Base-by-base conservation (phyloP, 1,140 invertebrate species). In the Probaryconus sp. region DNA sequence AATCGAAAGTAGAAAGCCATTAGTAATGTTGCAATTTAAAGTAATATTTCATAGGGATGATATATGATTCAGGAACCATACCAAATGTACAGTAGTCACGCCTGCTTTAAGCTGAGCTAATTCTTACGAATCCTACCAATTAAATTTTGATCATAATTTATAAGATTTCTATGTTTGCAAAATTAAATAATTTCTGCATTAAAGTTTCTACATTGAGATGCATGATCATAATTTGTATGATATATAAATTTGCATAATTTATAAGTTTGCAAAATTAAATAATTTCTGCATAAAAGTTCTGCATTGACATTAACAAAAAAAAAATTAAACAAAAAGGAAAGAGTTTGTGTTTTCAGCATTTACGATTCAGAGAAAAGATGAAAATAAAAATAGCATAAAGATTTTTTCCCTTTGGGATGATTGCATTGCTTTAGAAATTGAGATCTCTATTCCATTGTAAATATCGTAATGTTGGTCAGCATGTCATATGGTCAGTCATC, bases 401-500 rank as follows among this genome's bases (percentile, higher is more conserved):
- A 26, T 55, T 51, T 70, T 67, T 63, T n/a, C n/a, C 37, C 26
- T 61, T 53, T 18, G 6, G 24, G 16, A 63, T 61, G 45, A 64
- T 48, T 35, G 72, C 58, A 51, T 53, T 13, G 7, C 58, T 65
- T 58, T 64, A 64, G 75, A 68, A 74, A 69, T 30, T 9, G 40
- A 37, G 63, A 65, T 60, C n/a, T 31, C 31, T 30, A 33, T 70
- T 75, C 65, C 37, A 43, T 58, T 73, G 38, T 51, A 76, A 68
- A 45, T 65, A 73, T 67, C 48, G 51, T 53, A 58, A 87, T 86
- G 79, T 87, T 87, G 87, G 87, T 88, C 86, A 88, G 86, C 86
- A 81, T 86, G 87, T 88, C 87, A 87, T 86, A 85, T 88, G 87
- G 86, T 85, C 83, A 85, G 85, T 83, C 78, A 81, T 26, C 63